phyloP scores from a whole-genome alignment of 2,113 vertebrate genomes.

The Rissa tridactyla region DNA sequence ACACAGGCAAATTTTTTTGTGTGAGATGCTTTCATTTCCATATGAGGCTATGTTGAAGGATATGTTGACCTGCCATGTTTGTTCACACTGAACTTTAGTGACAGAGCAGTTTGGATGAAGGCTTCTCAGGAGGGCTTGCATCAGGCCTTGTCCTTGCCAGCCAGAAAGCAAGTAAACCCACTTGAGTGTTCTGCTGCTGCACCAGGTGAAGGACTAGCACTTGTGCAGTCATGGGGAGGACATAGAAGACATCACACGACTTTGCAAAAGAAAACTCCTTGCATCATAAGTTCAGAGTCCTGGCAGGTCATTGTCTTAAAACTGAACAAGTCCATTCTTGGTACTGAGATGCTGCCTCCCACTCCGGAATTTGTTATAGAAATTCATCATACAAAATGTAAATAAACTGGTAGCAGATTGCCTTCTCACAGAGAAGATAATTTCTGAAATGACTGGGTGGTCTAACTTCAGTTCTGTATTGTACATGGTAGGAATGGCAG shows the following conservation, averaged over 20 bases:
- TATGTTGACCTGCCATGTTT: background rate
- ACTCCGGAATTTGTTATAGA: background rate
- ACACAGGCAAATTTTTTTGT: rapidly evolving
- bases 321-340: background rate
- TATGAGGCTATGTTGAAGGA: background rate
- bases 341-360: background rate
- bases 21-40: background rate
- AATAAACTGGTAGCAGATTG: background rate
- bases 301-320: background rate
- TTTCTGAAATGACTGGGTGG: background rate
- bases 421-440: background rate
- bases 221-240: background rate
- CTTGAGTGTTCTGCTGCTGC: background rate
- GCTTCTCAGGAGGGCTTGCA: background rate
- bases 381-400: background rate
- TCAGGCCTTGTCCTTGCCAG: background rate
- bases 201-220: background rate
- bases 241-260: background rate
- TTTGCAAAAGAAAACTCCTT: background rate
- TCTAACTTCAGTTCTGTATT: background rate
- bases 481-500: rapidly evolving
- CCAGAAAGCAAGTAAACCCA: background rate
- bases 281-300: background rate
- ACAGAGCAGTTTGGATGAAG: background rate
- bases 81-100: background rate